Percentiles rank a stretch among this genome's conserved stretches.
Conservation (phyloP, 2,113 vertebrate genomes). For the Percopsis transmontana region DNA sequence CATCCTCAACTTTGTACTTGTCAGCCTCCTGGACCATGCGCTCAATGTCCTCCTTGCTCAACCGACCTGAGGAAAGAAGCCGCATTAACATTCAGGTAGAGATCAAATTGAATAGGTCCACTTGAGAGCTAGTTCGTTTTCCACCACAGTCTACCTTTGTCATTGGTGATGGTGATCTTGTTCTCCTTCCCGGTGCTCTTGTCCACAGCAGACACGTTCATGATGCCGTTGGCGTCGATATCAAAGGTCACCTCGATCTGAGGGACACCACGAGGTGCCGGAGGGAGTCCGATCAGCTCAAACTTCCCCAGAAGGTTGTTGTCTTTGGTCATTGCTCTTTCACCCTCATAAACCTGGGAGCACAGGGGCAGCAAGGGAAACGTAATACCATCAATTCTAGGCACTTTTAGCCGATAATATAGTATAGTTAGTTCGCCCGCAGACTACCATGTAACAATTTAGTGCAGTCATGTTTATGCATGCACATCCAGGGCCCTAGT, state of each 20-base stretch:
- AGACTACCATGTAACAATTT: too few species aligned
- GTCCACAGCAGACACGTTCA: constrained; percentile 78
- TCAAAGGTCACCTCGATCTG: constrained; percentile 80
- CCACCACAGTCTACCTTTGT: too few species aligned
- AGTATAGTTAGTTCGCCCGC: too few species aligned
- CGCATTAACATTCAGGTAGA: neutral
- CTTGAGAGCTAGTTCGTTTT: too few species aligned
- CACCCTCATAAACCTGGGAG: constrained; percentile 77
- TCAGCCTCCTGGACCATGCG: constrained; percentile 92
- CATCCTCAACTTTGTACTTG: constrained; percentile 88
- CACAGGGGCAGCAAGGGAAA: neutral
- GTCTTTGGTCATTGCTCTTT: constrained; percentile 80
- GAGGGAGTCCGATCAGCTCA: constrained; percentile 73
- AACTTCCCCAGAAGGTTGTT: constrained; percentile 81
- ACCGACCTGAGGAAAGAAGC: constrained; percentile 74
- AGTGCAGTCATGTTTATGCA: too few species aligned
- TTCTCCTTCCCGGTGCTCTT: constrained; percentile 79
- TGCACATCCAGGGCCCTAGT: too few species aligned
- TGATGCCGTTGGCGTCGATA: constrained; percentile 78
- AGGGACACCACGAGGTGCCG: constrained; percentile 76
- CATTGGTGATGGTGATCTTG: constrained; percentile 94
- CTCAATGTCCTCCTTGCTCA: constrained; percentile 93
- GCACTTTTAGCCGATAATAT: too few species aligned
- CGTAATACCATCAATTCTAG: too few species aligned
- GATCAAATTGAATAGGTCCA: neutral